Evolutionary conservation across 2,888 invertebrate species (phyloP).

Genomic region (Nebria salina): DNA sequence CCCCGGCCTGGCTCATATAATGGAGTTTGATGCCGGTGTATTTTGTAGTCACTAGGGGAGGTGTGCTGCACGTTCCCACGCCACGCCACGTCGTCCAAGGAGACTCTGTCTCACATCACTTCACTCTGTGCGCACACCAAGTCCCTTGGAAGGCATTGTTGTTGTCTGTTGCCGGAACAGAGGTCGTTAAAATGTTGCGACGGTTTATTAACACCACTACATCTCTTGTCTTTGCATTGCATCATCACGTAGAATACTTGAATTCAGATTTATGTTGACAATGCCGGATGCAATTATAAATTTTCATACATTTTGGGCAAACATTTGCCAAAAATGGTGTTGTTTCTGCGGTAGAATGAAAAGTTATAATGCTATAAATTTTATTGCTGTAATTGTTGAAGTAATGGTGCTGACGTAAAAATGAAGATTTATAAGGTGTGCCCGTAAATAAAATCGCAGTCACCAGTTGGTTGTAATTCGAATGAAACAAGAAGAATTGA

Average conservation of each 20-base stretch:
- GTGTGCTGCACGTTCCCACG: conserved; percentile 15
- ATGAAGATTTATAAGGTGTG: not conserved
- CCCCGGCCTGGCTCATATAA: not conserved
- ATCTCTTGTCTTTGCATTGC: not conserved
- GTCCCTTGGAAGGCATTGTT: not conserved
- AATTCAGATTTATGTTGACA: not conserved
- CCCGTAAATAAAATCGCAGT: not conserved
- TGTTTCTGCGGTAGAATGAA: not conserved
- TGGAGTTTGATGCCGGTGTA: not conserved
- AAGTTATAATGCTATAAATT: not conserved
- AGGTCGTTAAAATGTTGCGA: conserved; percentile 10
- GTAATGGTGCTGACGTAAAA: not conserved
- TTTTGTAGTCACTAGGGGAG: not conserved
- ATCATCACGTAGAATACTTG: not conserved
- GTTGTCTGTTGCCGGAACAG: conserved; percentile 14
- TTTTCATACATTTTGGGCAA: not conserved
- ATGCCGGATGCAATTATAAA: not conserved
- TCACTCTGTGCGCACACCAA: not conserved
- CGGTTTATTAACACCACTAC: not conserved
- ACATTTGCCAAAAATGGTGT: not conserved
- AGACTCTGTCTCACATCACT: not conserved
- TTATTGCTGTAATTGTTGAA: not conserved
- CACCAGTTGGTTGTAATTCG: not conserved
- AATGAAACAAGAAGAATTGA: not conserved
- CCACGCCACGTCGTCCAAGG: not conserved